phyloP scores from a whole-genome alignment of 2,113 vertebrate species.

The Gulo gulo region DNA sequence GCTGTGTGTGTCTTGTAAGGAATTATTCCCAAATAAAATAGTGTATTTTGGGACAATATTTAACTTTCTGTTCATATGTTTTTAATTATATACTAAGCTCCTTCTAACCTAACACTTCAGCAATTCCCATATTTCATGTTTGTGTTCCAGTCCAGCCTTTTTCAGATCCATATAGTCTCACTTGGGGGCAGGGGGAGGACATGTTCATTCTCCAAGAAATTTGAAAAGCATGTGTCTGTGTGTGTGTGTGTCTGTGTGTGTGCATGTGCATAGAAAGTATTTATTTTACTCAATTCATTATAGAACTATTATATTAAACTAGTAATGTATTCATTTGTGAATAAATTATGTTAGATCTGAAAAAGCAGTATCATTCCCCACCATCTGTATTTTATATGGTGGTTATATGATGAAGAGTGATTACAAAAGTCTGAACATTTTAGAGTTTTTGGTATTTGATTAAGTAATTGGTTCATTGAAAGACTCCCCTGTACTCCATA shows the following conservation, averaged over 20 bases:
- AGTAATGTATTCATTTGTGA: not conserved
- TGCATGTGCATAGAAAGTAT: not conserved
- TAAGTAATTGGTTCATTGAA: not conserved
- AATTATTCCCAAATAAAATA: slow-evolving; percentile 66
- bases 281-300: slow-evolving; percentile 2
- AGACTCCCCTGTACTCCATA: not conserved
- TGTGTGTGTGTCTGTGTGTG: not conserved
- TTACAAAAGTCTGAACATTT: not conserved
- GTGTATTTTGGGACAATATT: slow-evolving; percentile 57
- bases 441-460: not conserved
- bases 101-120: slow-evolving; percentile 79
- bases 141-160: slow-evolving; percentile 71
- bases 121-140: slow-evolving; percentile 78
- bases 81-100: slow-evolving; percentile 77
- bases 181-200: slow-evolving; percentile 18
- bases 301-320: slow-evolving; percentile 13
- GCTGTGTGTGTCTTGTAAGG: slow-evolving; percentile 52
- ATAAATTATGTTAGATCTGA: not conserved
- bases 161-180: slow-evolving; percentile 62
- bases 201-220: slow-evolving; percentile 14
- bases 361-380: not conserved
- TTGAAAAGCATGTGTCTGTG: not conserved
- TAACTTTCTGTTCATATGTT: slow-evolving; percentile 77
- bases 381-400: not conserved
- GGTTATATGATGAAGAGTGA: not conserved